Evolutionary conservation across 2,113 vertebrate genomes (phyloP), one percentile per base, ranked within the genome.

Genomic region (Cynoglossus semilaevis): DNA sequence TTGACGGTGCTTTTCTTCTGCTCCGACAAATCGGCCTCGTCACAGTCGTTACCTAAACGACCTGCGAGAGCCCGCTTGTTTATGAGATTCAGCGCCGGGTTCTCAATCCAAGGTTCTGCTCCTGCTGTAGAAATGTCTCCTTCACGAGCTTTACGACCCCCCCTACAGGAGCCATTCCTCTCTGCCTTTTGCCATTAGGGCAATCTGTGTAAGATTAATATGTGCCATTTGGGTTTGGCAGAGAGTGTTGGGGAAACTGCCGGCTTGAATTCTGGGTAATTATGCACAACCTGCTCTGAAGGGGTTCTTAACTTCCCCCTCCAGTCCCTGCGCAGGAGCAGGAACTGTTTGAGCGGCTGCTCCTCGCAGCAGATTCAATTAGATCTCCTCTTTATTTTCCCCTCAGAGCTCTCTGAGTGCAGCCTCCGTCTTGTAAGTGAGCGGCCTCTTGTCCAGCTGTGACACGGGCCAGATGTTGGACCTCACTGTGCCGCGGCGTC

Each of bases 191-290:
- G 63, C 67, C 75, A 66, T 50, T 47, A 58, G 73, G 67, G 58
- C 15, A 9, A 19, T 61, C 7, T 9, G 15, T 22, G 34, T 42
- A 56, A 81, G 77, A 85, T 82, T 78, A 75, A 84, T 84, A 75
- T 72, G 58, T 58, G 67, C 83, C 55, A 74, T 82, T 88, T 78
- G 64, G 51, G 72, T 82, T 76, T 70, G 74, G 77, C 81, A 78
- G 60, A 58, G 59, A 60, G 78, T 79, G 73, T 74, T 67, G 65
- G 76, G 76, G 70, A 71, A 81, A 70, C 54, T 75, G 80, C 79
- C 41, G 45, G 58, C 52, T 64, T 59, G 79, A 66, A 80, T 79
- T 71, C 72, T 84, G 83, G 78, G 80, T 80, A 84, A 79, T 83
- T 80, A 71, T 77, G 76, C 77, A 79, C 76, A 74, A 36, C 67